phyloP scores from a whole-genome alignment of 2,797 vertebrate genomes.

The Loriculus beryllinus region DNA sequence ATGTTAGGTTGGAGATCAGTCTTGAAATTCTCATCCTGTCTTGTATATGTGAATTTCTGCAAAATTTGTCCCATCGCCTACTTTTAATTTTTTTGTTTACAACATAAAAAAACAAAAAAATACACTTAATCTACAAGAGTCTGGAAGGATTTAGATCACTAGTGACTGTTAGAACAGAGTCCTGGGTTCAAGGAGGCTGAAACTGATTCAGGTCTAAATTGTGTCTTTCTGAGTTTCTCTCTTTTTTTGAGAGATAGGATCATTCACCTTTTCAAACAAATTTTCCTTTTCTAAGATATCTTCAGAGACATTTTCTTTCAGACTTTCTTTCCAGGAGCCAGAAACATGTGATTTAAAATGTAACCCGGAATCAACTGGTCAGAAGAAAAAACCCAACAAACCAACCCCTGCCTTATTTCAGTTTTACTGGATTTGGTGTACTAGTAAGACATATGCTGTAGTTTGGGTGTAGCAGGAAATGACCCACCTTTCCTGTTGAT shows the following conservation, averaged over 20 bases:
- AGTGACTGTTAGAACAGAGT: rapidly evolving
- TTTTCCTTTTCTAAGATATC: background rate
- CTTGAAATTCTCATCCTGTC: background rate
- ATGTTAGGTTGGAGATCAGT: background rate
- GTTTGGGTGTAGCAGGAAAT: background rate
- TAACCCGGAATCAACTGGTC: background rate
- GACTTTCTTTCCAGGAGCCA: background rate
- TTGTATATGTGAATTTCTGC: background rate
- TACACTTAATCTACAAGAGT: background rate
- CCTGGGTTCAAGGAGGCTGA: background rate
- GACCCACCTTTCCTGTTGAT: background rate
- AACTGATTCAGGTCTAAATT: background rate
- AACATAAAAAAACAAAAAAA: background rate
- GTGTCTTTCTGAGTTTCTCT: background rate
- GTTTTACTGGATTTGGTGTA: background rate
- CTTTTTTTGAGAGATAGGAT: background rate
- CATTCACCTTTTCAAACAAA: background rate
- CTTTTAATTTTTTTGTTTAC: background rate
- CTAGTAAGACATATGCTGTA: background rate
- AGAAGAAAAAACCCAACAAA: background rate
- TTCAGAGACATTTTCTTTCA: background rate
- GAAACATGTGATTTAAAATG: background rate
- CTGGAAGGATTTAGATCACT: background rate
- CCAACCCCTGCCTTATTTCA: background rate
- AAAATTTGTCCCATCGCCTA: background rate